These are phyloP conservation scores for Formicarius rufipectus DNA, from an alignment of 2,113 vertebrate genomes.

Conservation along the genomic window DNA sequence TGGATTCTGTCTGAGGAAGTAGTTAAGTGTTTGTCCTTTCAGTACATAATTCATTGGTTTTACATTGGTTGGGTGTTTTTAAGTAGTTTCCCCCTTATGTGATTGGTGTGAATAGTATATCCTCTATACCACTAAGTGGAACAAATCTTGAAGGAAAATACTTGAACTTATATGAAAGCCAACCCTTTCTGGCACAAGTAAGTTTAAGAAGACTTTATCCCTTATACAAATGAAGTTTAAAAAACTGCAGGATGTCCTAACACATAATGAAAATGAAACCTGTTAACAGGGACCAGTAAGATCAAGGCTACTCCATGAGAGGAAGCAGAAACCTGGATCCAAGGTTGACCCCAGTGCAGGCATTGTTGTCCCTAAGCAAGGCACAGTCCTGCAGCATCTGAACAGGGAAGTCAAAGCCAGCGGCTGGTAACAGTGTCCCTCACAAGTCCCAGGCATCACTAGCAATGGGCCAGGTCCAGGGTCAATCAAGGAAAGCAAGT, in stretches of 20 bases:
- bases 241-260: background rate
- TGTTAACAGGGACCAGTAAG: background rate
- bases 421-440: background rate
- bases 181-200: background rate
- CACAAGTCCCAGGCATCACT: background rate
- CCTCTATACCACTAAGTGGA: background rate
- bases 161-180: background rate
- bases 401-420: background rate
- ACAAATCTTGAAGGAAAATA: background rate
- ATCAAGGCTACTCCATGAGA: background rate
- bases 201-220: background rate
- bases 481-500: background rate
- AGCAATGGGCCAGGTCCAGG: background rate
- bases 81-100: background rate
- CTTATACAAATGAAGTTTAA: background rate
- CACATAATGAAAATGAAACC: background rate
- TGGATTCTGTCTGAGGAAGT: background rate
- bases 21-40: background rate
- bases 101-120: background rate
- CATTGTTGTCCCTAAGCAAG: background rate
- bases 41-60: background rate
- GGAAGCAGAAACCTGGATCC: background rate
- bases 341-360: background rate
- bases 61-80: background rate
- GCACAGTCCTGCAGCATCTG: background rate